Evolutionary conservation across 2,113 vertebrate genomes (phyloP).

Genomic region (Prolemur simus): DNA sequence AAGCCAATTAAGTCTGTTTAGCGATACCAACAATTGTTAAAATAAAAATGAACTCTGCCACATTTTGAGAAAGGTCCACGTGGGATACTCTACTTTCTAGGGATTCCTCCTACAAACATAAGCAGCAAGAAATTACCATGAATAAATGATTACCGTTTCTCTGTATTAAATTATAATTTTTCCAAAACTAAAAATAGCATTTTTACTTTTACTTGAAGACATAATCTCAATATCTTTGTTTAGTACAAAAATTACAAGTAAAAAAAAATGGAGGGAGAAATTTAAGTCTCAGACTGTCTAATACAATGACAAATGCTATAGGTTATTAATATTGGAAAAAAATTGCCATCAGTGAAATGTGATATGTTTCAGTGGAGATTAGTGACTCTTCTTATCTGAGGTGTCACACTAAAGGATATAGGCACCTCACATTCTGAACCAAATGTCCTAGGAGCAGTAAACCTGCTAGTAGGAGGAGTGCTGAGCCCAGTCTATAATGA

Average conservation of each 20-base stretch:
- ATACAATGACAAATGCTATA: not conserved
- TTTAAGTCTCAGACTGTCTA: not conserved
- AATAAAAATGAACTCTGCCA: not conserved
- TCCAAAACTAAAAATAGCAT: not conserved
- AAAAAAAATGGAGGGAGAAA: not conserved
- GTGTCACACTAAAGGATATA: too few species aligned
- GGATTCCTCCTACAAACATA: not conserved
- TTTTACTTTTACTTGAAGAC: not conserved
- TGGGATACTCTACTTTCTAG: not conserved
- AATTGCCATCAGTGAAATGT: not conserved
- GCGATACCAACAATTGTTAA: not conserved
- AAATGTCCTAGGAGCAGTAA: not conserved
- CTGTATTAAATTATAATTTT: not conserved
- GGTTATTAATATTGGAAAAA: not conserved
- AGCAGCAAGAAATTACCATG: not conserved
- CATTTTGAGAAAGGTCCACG: not conserved
- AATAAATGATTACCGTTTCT: not conserved
- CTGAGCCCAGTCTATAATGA: not conserved
- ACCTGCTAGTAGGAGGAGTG: too few species aligned
- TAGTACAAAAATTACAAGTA: not conserved
- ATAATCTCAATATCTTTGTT: not conserved
- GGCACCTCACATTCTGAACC: not conserved
- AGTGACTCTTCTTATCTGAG: not conserved
- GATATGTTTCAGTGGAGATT: not conserved
- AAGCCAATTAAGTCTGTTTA: not conserved